phyloP scores from a whole-genome alignment of 2,888 invertebrate genomes.

The Xylota segnis region DNA sequence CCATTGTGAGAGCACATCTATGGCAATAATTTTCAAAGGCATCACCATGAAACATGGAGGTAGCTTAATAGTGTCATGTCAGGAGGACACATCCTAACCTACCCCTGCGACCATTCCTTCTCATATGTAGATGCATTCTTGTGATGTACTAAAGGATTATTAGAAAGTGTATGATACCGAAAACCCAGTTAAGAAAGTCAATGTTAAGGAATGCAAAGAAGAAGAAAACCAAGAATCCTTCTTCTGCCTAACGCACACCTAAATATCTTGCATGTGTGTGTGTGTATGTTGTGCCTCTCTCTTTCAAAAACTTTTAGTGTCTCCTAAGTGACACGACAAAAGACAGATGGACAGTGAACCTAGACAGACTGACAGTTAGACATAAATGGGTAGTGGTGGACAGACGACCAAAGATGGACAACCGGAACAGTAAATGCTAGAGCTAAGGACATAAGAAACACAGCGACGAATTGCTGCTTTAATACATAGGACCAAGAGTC shows the following conservation, averaged over 20 bases:
- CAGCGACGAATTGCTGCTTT: conserved; percentile 22
- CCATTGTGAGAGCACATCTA: conserved; percentile 28
- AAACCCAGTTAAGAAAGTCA: conserved; percentile 72
- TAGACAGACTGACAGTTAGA: conserved; percentile 76
- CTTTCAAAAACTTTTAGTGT: conserved; percentile 73
- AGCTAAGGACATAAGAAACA: conserved; percentile 55
- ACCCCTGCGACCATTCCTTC: neutral
- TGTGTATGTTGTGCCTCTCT: conserved; percentile 40
- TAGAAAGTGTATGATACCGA: conserved; percentile 64
- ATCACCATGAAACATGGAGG: conserved; percentile 62
- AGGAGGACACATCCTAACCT: conserved; percentile 7
- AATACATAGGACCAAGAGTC: conserved; percentile 6
- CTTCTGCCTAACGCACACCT: conserved; percentile 19
- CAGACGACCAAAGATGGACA: conserved; percentile 63
- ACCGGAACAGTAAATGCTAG: conserved; percentile 50
- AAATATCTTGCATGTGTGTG: conserved; percentile 15
- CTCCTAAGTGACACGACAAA: conserved; percentile 76
- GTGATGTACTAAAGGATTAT: conserved; percentile 58
- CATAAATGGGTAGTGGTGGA: conserved; percentile 57
- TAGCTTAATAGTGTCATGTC: conserved; percentile 66
- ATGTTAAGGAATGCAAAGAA: conserved; percentile 68
- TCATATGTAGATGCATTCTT: conserved; percentile 63
- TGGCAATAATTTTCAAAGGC: conserved; percentile 61
- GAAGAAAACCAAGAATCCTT: conserved; percentile 29
- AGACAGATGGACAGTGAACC: conserved; percentile 77